A percentile compares a stretch with the other conserved stretches of the same genome.
phyloP scores from a whole-genome alignment of 2,113 vertebrate genomes.

The Neogale vison region DNA sequence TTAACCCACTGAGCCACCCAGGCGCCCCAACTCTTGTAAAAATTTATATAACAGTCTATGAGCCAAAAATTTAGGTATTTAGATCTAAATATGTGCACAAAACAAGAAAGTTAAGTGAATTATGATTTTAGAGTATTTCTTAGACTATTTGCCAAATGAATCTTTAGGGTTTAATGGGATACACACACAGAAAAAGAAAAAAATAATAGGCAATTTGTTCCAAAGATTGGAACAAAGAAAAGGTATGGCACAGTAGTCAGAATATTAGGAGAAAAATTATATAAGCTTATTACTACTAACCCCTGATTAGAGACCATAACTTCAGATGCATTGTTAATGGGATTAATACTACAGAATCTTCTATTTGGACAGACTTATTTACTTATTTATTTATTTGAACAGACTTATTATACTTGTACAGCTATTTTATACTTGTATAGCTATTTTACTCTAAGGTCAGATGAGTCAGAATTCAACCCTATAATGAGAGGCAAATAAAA shows the following conservation, averaged over 20 bases:
- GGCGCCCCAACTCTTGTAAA: neutral
- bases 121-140: neutral
- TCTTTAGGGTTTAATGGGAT: neutral
- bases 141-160: neutral
- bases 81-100: neutral
- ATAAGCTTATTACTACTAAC: neutral
- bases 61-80: neutral
- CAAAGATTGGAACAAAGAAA: neutral
- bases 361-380: neutral
- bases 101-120: neutral
- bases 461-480: neutral
- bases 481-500: neutral
- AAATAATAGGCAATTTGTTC: neutral
- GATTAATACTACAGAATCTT: neutral
- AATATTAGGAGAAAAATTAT: neutral
- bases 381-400: neutral
- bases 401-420: neutral
- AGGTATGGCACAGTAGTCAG: neutral
- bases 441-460: neutral
- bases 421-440: neutral
- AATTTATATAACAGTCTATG: neutral
- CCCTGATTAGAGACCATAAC: neutral
- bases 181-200: neutral
- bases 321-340: neutral
- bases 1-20: too few relatives aligned